These are phyloP conservation scores for Syngnathus scovelli DNA, from an alignment of 2,113 vertebrate genomes.

Conservation along the genomic window DNA sequence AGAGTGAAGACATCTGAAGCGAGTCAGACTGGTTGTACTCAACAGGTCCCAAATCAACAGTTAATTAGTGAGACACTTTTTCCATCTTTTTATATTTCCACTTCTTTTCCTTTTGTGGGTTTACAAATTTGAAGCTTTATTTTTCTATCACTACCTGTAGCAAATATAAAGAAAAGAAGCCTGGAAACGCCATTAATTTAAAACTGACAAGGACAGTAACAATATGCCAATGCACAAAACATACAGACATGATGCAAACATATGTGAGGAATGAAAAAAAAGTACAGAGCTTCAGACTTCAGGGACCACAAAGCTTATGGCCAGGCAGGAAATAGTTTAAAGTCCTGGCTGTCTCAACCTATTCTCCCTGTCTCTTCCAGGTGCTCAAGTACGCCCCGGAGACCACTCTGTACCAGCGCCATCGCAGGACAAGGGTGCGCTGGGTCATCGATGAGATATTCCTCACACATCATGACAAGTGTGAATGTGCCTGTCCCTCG, in stretches of 20 bases:
- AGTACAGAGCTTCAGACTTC: background rate
- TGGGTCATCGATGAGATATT: conserved; percentile 87
- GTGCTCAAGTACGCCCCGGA: conserved; percentile 88
- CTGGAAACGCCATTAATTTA: too few relatives aligned
- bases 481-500: conserved; percentile 86
- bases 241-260: background rate
- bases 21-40: too few relatives aligned
- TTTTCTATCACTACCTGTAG: too few relatives aligned
- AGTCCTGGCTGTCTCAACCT: background rate
- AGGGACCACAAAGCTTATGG: background rate
- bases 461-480: conserved; percentile 87
- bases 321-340: background rate
- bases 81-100: background rate
- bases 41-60: too few relatives aligned
- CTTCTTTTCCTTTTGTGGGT: conserved; percentile 12
- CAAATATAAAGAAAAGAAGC: too few relatives aligned
- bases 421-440: conserved; percentile 64
- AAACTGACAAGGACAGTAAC: background rate
- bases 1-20: too few relatives aligned
- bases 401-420: conserved; percentile 54
- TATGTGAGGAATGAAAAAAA: too few relatives aligned
- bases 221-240: background rate
- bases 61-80: background rate
- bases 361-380: conserved; percentile 57
- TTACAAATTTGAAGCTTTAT: conserved; percentile 7